Evolutionary conservation across 2,797 vertebrate species (phyloP).

Genomic region (Erethizon dorsatum): DNA sequence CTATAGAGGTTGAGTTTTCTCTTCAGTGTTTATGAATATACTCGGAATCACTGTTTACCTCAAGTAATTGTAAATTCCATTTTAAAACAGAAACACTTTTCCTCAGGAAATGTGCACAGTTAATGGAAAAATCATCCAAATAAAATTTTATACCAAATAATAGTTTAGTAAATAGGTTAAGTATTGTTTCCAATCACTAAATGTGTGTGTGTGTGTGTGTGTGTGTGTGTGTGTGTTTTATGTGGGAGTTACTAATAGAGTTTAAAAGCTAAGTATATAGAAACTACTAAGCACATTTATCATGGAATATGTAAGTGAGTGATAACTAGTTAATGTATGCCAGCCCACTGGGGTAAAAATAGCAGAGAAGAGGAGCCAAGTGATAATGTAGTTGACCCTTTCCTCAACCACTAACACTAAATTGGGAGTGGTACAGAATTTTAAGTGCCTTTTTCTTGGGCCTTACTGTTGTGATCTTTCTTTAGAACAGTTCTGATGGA

Average conservation of each 20-base stretch:
- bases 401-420: conserved; percentile 75
- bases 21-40: not conserved
- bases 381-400: conserved; percentile 74
- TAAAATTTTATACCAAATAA: not conserved
- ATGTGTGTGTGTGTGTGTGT: not conserved
- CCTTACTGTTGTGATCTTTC: conserved; percentile 84
- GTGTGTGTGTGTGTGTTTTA: not conserved
- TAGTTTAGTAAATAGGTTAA: conserved; percentile 16
- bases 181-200: not conserved
- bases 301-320: not conserved
- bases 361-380: conserved; percentile 34
- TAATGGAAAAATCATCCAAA: conserved; percentile 27
- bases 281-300: not conserved
- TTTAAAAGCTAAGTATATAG: conserved; percentile 45
- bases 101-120: not conserved
- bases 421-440: conserved; percentile 81
- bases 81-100: conserved; percentile 57
- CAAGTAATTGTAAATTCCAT: not conserved
- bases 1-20: not conserved
- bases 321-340: conserved; percentile 47
- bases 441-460: conserved; percentile 85
- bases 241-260: not conserved
- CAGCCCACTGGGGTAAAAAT: conserved; percentile 61
- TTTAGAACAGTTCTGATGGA: conserved; percentile 85
- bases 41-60: conserved; percentile 17